These are phyloP conservation scores for Artibeus lituratus DNA, from an alignment of 2,797 vertebrate genomes.

Conservation along the genomic window DNA sequence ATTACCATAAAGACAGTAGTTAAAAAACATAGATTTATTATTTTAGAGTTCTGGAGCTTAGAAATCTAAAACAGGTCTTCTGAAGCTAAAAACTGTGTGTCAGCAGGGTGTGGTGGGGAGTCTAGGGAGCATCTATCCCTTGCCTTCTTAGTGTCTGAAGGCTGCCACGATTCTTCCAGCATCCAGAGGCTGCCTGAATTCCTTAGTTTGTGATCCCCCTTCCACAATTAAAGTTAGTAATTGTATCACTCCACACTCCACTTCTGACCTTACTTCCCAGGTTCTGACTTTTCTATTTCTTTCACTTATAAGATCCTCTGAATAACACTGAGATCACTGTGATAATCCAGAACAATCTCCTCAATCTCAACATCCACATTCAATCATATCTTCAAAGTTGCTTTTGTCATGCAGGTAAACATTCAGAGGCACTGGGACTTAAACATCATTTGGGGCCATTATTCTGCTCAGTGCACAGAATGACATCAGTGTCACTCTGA, in stretches of 20 bases:
- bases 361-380: background rate
- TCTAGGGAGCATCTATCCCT: background rate
- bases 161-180: background rate
- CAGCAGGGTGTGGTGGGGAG: background rate
- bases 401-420: background rate
- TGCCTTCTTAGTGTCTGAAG: background rate
- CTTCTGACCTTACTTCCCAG: background rate
- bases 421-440: background rate
- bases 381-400: background rate
- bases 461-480: background rate
- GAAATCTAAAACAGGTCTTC: background rate
- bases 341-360: background rate
- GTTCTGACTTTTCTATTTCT: background rate
- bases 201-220: background rate
- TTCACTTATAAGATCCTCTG: background rate
- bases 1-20: background rate
- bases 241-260: background rate
- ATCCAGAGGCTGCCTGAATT: background rate
- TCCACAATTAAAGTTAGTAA: background rate
- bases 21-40: background rate
- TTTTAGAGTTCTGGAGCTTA: background rate
- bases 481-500: fast-evolving
- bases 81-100: background rate
- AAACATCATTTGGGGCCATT: background rate
- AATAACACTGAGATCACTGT: fast-evolving